These are phyloP conservation scores for Chlamydotis undulata DNA, from an alignment of 2,113 vertebrate species.

Conservation along the genomic window DNA sequence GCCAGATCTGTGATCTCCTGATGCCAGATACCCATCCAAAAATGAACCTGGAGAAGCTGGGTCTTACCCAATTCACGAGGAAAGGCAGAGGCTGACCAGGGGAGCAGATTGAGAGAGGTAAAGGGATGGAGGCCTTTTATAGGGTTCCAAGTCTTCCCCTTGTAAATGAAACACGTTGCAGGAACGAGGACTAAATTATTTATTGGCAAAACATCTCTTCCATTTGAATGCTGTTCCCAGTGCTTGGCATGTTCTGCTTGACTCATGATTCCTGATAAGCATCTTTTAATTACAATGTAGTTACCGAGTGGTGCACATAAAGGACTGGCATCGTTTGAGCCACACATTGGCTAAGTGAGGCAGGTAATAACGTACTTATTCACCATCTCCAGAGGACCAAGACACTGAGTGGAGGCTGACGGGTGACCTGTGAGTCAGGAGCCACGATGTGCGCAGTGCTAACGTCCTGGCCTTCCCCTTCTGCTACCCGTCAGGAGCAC, in stretches of 20 bases:
- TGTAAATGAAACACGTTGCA: conserved; percentile 1
- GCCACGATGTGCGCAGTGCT: background rate
- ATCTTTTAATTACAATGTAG: conserved; percentile 37
- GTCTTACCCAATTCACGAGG: background rate
- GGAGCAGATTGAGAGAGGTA: background rate
- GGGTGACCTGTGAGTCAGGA: conserved; percentile 30
- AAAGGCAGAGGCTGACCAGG: background rate
- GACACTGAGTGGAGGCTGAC: background rate
- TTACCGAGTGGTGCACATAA: background rate
- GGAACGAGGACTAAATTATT: conserved; percentile 58
- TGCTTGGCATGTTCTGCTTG: background rate
- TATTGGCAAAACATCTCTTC: conserved; percentile 32
- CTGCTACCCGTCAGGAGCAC: background rate
- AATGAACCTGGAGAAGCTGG: background rate
- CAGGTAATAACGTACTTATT: conserved; percentile 21
- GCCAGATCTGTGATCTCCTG: background rate
- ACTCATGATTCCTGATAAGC: conserved; percentile 45
- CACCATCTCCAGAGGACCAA: background rate
- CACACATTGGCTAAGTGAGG: background rate
- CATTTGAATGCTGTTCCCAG: conserved; percentile 30
- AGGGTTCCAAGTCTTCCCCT: background rate
- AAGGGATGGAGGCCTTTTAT: background rate
- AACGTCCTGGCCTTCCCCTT: background rate
- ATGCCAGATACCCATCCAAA: background rate
- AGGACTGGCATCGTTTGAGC: background rate